Evolutionary conservation across 1,140 invertebrate genomes (phyloP), one percentile per base, ranked within the genome.

Genomic region (Megathymus violae): DNA sequence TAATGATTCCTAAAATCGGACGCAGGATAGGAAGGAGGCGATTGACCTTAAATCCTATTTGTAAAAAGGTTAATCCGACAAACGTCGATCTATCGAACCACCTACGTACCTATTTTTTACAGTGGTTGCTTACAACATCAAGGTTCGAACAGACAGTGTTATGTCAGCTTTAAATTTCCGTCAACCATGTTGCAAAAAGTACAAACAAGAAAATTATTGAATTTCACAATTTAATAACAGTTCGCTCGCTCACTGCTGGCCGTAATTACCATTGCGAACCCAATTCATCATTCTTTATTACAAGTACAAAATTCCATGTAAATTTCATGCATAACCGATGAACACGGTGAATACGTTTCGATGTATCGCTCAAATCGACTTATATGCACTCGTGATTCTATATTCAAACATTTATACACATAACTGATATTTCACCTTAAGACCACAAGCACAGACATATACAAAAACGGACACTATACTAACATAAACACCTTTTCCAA

Each of bases 241-340:
- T 73, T 71, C 71, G 79, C 69, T 72, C 74, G 76, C 40, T 62
- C 60, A 31, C 60, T 62, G 48, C 67, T 80, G 76, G 65, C 84
- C 78, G 76, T 88, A 88, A 88, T 87, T 87, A 87, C 82, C 84
- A 87, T 80, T 85, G 83, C 82, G 80, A 76, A 78, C 74, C 74
- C 85, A 85, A 89, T 89, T 87, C 87, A 89, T 89, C 87, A 89
- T 89, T 87, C 82, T 89, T 89, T 89, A 88, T 89, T 88, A 85
- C 82, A 85, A 87, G 78, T 84, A 80, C 81, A 74, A 85, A 87
- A 87, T 87, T 85, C 81, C 80, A 88, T 88, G 85, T 88, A 89
- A 87, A 88, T 89, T 89, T 87, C 79, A 86, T 82, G 85, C 74
- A 76, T 75, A 73, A 70, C 70, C 77, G 64, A 72, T 65, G 71